Base-by-base conservation (phyloP, 2,113 vertebrate species). In the Trichechus manatus region DNA sequence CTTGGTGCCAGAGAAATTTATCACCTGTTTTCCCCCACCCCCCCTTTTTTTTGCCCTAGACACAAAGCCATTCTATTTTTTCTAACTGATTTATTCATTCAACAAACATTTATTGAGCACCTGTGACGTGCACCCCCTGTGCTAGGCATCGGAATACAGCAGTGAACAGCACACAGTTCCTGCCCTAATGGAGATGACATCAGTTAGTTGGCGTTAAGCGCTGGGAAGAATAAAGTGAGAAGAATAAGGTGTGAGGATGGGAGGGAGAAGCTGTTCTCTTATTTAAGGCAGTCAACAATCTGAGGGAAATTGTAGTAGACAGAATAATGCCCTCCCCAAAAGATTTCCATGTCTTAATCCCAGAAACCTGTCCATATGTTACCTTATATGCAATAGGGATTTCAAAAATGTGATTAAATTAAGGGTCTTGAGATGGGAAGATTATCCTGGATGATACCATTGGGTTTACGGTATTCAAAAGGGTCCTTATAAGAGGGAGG, bases 41-140 rank as follows among this genome's bases (percentile, higher is more conserved):
- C 9, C 33, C 25, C 42, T 53, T 70, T 25, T 25, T 42, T 22
- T 84, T 47, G 0, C 27, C 33, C 4, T 66, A 8, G 39, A 81
- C 56, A 79, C 14, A 80, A 91, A 83, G 6, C 83, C 39, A 68
- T 68, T 88, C 78, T 80, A 31, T 59, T 66, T 93, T 89, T 75
- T 86, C 72, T 64, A n/a, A 72, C 68, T 89, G n/a, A 77, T 64
- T 82, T 56, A 84, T 75, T 84, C 10, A 59, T 61, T 90, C 42
- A 85, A 19, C 19, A n/a, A 85, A 53, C 11, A 31, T 74, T 78
- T 82, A 74, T 31, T 61, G 70, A 95, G 23, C 6, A 97, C 17
- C 14, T 83, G 23, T 47, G 4, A 5, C 39, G 27, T 39, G 27
- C 72, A 88, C 81, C 39, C 13, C 23, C 31, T 89, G 33, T 81